Evolutionary conservation across 1,140 invertebrate genomes (phyloP).

Genomic region (Drosophila azteca): DNA sequence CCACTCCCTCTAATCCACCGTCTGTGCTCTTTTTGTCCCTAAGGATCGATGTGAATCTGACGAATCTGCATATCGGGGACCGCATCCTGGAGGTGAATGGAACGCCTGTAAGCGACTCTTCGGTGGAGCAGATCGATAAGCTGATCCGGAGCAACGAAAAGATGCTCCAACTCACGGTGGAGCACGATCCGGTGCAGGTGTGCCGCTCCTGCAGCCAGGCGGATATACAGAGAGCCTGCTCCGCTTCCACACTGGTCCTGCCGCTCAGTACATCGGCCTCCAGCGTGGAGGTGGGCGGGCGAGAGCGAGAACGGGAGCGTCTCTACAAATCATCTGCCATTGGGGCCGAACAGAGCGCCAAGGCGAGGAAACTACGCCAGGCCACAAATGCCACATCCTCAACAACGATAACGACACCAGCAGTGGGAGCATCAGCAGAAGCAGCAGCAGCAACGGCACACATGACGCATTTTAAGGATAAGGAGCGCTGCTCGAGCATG

Average conservation of each 20-base stretch:
- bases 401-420: slow-evolving; percentile 1
- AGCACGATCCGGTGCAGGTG: slow-evolving; percentile 93
- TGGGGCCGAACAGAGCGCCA: slow-evolving; percentile 33
- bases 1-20: not conserved
- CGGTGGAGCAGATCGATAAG: slow-evolving; percentile 90
- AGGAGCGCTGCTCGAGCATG: slow-evolving; percentile 93
- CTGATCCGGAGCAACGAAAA: slow-evolving; percentile 89
- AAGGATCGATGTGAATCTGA: slow-evolving; percentile 93
- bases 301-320: slow-evolving; percentile 53
- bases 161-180: slow-evolving; percentile 91
- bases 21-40: not conserved
- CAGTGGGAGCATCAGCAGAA: slow-evolving; percentile 9
- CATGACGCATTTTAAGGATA: slow-evolving; percentile 84
- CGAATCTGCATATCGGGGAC: slow-evolving; percentile 95
- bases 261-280: slow-evolving; percentile 77
- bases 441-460: slow-evolving; percentile 9
- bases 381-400: slow-evolving; percentile 21
- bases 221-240: slow-evolving; percentile 70
- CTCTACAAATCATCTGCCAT: slow-evolving; percentile 46
- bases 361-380: slow-evolving; percentile 61
- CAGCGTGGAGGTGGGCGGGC: slow-evolving; percentile 71
- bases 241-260: slow-evolving; percentile 59
- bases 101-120: slow-evolving; percentile 90
- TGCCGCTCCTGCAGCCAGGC: slow-evolving; percentile 83
- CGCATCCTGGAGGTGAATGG: slow-evolving; percentile 96